Evolutionary conservation across 2,113 vertebrate species (phyloP).

Genomic region (Macquaria australasica): DNA sequence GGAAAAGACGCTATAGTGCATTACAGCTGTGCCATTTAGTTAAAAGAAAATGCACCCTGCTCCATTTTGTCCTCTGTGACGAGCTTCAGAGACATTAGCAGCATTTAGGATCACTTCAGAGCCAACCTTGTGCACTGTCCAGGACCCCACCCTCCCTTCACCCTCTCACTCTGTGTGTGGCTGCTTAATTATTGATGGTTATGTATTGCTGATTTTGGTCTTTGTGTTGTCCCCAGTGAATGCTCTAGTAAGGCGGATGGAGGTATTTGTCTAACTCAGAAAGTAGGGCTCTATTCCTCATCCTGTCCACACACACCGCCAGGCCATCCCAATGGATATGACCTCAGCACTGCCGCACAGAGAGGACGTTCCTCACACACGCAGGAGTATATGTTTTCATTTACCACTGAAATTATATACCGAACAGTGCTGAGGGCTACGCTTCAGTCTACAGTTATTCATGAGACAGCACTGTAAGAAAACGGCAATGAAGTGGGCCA

Average conservation of each 20-base stretch:
- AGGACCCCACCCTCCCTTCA: conserved; percentile 63
- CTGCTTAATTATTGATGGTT: conserved; percentile 88
- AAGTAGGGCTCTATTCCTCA: conserved; percentile 81
- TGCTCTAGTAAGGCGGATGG: conserved; percentile 74
- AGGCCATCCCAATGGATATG: conserved; percentile 81
- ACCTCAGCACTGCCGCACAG: conserved; percentile 80
- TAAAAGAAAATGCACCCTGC: conserved; percentile 35
- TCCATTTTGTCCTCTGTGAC: conserved; percentile 40
- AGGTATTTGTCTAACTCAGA: conserved; percentile 85
- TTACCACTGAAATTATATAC: conserved; percentile 47
- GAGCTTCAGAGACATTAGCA: conserved; percentile 57
- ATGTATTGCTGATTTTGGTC: conserved; percentile 86
- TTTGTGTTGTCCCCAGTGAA: conserved; percentile 83
- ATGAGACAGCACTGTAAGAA: background rate
- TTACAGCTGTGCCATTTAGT: conserved; percentile 11
- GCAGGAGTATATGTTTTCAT: conserved; percentile 60
- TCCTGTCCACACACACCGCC: conserved; percentile 73
- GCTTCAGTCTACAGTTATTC: conserved; percentile 9
- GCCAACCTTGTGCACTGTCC: conserved; percentile 51
- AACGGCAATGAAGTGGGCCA: background rate
- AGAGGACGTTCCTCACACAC: conserved; percentile 56
- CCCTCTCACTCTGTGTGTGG: conserved; percentile 69
- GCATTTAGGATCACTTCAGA: conserved; percentile 71
- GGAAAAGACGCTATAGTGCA: background rate
- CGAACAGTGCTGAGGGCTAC: background rate